Evolutionary conservation across 2,113 vertebrate species (phyloP).

Genomic region (Charadrius vociferus): DNA sequence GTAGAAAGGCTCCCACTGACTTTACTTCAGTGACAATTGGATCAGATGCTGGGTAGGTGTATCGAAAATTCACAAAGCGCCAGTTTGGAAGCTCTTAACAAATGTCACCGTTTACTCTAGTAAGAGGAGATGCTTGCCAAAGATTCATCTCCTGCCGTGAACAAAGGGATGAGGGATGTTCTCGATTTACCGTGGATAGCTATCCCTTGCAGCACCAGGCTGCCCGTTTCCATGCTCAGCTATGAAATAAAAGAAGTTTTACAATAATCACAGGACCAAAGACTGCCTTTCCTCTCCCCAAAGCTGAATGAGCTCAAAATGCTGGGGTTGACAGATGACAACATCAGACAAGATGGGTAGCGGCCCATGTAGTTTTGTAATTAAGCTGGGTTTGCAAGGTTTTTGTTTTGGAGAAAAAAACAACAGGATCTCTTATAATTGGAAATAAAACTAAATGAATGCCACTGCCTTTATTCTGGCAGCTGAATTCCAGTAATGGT

Average conservation of each 20-base stretch:
- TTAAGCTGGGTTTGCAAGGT: background rate
- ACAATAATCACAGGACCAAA: background rate
- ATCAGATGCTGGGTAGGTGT: background rate
- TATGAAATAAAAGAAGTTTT: background rate
- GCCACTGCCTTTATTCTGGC: slow-evolving; percentile 13
- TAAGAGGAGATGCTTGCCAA: background rate
- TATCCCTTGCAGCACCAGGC: background rate
- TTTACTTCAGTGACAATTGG: background rate
- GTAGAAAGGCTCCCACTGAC: background rate
- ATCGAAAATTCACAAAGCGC: background rate
- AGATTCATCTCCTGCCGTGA: background rate
- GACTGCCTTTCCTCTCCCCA: background rate
- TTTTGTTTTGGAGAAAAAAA: background rate
- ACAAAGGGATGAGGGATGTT: background rate
- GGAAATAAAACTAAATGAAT: slow-evolving; percentile 29
- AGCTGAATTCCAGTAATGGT: slow-evolving; percentile 30
- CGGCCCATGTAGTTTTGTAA: background rate
- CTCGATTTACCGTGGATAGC: background rate
- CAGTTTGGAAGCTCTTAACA: background rate
- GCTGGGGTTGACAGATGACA: background rate
- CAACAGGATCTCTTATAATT: background rate
- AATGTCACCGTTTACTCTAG: background rate
- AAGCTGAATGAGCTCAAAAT: background rate
- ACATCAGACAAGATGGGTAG: background rate
- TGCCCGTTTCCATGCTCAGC: background rate